Base-by-base conservation (phyloP, 1,140 invertebrate genomes). In the Ips typographus region DNA sequence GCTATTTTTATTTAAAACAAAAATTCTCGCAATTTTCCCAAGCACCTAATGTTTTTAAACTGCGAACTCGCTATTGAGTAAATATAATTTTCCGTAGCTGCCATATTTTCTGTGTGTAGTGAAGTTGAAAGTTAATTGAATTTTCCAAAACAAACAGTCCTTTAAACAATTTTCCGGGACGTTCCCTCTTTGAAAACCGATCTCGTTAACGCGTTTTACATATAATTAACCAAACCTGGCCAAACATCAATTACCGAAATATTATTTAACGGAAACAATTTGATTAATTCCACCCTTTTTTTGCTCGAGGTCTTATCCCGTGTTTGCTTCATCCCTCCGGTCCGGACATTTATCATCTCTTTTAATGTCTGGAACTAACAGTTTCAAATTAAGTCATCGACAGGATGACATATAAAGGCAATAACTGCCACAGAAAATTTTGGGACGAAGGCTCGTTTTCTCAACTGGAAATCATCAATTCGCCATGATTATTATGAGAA, bases 111-210 rank as follows among this genome's bases (percentile, higher is more conserved):
- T 61, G 59, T 49, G 59, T 61, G 44, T 47, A 37, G 43, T 47
- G 59, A 61, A 61, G 43, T 61, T 61, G 59, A 49, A 47, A 61
- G 43, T 61, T 61, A 61, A 61, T 61, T 61, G 59, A 61, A 61
- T 61, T 61, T 61, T 44, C 59, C 43, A 47, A 61, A 47, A 61
- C 41, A 61, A 61, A 61, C 57, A 59, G 39, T 59, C 40, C 39
- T n/a, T 55, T 37, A 55, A 38, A 38, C 37, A 55, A 42, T 59
- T 59, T 59, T 42, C 40, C 37, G 40, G 38, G 40, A 36, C 40
- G 8, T 42, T 59, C 8, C n/a, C 57, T 41, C 40, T 59, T 59
- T 36, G 53, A 56, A 56, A 38, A 38, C 38, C 22, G 7, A 56
- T 56, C 53, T 56, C 53, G 53, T 56, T 56, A 56, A 49, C 53